Percentiles rank a stretch among this genome's conserved stretches.
These are phyloP conservation scores for Theretra japonica DNA, from an alignment of 2,888 invertebrate species.

Conservation along the genomic window DNA sequence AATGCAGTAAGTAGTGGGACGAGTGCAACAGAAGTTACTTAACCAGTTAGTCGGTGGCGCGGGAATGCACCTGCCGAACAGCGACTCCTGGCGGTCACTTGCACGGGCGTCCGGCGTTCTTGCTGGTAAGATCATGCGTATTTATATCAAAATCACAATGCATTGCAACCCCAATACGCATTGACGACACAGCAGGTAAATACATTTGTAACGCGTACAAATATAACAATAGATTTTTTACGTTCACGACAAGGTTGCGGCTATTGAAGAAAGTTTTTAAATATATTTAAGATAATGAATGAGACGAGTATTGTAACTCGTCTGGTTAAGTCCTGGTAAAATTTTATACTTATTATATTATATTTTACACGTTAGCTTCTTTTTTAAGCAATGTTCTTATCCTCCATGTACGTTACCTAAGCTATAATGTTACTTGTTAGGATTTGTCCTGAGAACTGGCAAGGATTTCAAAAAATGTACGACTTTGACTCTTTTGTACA, in stretches of 20 bases:
- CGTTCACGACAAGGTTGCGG: neutral
- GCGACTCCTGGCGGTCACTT: conserved; percentile 39
- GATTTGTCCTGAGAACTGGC: too few relatives aligned
- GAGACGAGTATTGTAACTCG: too few relatives aligned
- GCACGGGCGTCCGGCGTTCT: conserved; percentile 40
- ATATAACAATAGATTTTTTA: neutral
- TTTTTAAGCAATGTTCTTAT: too few relatives aligned
- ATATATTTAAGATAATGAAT: too few relatives aligned
- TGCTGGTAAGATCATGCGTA: neutral
- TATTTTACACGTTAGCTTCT: too few relatives aligned
- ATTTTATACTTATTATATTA: too few relatives aligned
- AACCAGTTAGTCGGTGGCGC: conserved; percentile 48
- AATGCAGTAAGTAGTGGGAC: conserved; percentile 41
- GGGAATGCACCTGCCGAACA: conserved; percentile 61
- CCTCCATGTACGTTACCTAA: too few relatives aligned
- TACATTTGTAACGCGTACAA: neutral
- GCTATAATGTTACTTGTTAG: too few relatives aligned
- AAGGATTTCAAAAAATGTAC: too few relatives aligned
- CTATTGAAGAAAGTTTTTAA: too few relatives aligned
- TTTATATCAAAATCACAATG: conserved; percentile 8
- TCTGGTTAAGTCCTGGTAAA: too few relatives aligned
- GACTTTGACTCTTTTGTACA: too few relatives aligned
- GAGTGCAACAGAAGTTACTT: conserved; percentile 38
- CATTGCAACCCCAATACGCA: neutral
- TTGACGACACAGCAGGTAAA: neutral